Evolutionary conservation across 2,113 vertebrate genomes (phyloP), one percentile per base, ranked within the genome.

Genomic region (Elephantulus edwardii): DNA sequence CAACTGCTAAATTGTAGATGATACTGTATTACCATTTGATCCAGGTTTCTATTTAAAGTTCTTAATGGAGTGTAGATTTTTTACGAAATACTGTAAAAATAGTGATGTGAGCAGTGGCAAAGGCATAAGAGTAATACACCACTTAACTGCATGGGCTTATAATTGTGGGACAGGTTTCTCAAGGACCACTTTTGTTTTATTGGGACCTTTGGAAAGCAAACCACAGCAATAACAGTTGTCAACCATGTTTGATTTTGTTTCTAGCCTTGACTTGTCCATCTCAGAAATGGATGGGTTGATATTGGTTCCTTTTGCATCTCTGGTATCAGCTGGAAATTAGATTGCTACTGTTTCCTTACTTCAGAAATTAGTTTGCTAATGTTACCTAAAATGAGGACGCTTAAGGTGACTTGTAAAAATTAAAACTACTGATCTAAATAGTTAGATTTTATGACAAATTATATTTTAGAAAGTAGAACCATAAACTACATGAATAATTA

Each of bases 231-330:
- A 68, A 26, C 33, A 52, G 71, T 5, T 38, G 19, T 86, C 48
- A 78, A 12, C 66, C 8, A 24, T 60, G 78, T 60, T 71, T 79
- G 56, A 30, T 86, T 79, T 89, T 83, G 56, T 71, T 75, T 84
- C 52, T 87, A 30, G 17, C 10, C 46, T 72, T 72, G 22, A 9
- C 13, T n/a, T 90, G 20, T 84, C 56, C 11, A 16, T 92, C 54
- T 84, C 44, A 88, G 83, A 81, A 83, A 92, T 12, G 68, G 48
- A 35, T 88, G 38, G 68, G 64, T 62, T 90, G 77, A 42, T 12
- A 71, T 62, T 90, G 77, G 38, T 12, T 66, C n/a, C 33, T 1
- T 72, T 68, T 88, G 30, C 35, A 89, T 30, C 82, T 16, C n/a
- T 48, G 6, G 16, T 90, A 78, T 94, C 38, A 91, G 46, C 26